These are phyloP conservation scores for Chymomyza procnemis DNA, from an alignment of 2,888 invertebrate species.

Conservation along the genomic window DNA sequence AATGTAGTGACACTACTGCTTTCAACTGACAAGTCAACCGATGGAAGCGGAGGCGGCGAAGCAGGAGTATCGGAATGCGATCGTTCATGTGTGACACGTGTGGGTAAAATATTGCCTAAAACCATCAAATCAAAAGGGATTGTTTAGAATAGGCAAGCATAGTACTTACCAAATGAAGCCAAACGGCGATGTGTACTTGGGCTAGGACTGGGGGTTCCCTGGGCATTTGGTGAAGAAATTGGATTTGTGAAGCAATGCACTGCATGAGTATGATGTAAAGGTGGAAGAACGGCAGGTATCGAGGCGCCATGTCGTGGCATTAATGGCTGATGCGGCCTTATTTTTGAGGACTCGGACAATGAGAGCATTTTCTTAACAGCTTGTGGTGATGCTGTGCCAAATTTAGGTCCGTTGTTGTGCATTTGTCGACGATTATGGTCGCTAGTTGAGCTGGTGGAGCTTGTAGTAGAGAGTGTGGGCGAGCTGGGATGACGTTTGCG, in stretches of 20 bases:
- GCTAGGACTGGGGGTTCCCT: conserved; percentile 78
- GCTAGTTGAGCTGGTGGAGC: conserved; percentile 90
- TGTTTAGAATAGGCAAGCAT: not conserved
- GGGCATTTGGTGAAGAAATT: conserved; percentile 28
- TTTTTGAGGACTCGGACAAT: conserved; percentile 91
- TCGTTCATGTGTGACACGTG: conserved; percentile 87
- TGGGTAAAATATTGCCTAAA: conserved; percentile 62
- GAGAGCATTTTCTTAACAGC: conserved; percentile 97
- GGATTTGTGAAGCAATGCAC: conserved; percentile 56
- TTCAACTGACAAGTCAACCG: conserved; percentile 94
- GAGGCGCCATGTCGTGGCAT: conserved; percentile 81
- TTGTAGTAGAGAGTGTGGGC: conserved; percentile 94
- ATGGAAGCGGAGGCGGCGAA: conserved; percentile 87
- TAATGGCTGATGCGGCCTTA: conserved; percentile 90
- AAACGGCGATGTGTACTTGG: conserved; percentile 81
- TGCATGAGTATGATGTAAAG: conserved; percentile 79
- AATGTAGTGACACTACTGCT: conserved; percentile 96
- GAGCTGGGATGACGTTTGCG: conserved; percentile 94
- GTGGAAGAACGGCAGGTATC: conserved; percentile 78
- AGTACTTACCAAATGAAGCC: conserved; percentile 80
- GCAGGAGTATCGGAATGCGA: conserved; percentile 89
- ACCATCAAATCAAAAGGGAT: not conserved
- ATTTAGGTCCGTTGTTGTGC: conserved; percentile 81
- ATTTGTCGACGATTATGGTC: conserved; percentile 71
- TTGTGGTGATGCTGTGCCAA: conserved; percentile 94